Percentiles rank a stretch among this genome's conserved stretches.
Conservation (phyloP, 2,888 invertebrate genomes). For the Dicyrtomina minuta region DNA sequence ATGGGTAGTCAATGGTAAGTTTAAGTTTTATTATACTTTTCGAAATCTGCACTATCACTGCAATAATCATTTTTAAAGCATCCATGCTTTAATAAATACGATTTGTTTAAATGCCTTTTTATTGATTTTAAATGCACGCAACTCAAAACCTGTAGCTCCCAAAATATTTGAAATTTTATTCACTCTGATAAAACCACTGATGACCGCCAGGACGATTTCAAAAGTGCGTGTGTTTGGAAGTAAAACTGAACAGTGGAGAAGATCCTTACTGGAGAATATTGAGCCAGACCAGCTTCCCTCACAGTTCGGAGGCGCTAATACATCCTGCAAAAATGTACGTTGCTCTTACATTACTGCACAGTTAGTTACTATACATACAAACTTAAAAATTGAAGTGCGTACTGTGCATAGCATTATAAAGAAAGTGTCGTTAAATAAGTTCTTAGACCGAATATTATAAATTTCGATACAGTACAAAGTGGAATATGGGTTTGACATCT, state of each 20-base stretch:
- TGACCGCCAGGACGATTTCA: conserved; percentile 28
- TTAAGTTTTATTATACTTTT: background rate
- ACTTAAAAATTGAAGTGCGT: no score
- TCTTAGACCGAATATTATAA: no score
- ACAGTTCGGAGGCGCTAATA: conserved; percentile 24
- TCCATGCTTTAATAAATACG: background rate
- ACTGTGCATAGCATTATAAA: no score
- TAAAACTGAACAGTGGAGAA: conserved; percentile 28
- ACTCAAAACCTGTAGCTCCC: conserved; percentile 23
- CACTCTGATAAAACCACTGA: conserved; percentile 31
- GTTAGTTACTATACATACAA: no score
- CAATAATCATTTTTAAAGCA: background rate
- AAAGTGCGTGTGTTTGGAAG: conserved; percentile 30
- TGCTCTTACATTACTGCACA: background rate
- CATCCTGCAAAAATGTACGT: conserved; percentile 10
- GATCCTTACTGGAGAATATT: conserved; percentile 25
- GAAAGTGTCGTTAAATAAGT: no score
- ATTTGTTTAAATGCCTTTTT: background rate
- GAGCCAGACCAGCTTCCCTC: conserved; percentile 21
- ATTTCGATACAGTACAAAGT: conserved; percentile 25
- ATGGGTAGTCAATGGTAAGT: conserved; percentile 20
- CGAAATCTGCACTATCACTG: conserved; percentile 2
- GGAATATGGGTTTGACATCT: conserved; percentile 9
- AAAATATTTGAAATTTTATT: conserved; percentile 33
- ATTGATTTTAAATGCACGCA: background rate